A percentile compares a stretch with the other conserved stretches of the same genome.
These are phyloP conservation scores for Diarsia mendica DNA, from an alignment of 2,888 invertebrate species.

Conservation along the genomic window DNA sequence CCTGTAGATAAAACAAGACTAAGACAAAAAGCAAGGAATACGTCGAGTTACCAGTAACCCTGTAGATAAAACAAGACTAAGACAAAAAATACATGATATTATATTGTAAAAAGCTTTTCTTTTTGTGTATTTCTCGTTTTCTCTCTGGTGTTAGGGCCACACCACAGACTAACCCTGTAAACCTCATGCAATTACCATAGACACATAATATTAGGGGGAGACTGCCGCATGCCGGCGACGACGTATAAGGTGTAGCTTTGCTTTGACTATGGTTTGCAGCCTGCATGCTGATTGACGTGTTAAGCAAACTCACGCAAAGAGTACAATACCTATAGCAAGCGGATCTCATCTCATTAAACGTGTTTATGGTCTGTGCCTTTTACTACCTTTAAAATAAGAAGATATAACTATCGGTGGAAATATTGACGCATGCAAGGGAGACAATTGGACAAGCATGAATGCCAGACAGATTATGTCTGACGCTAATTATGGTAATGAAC, in stretches of 20 bases:
- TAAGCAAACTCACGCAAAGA: neutral
- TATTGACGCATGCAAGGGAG: no score
- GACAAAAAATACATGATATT: neutral
- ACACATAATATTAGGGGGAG: neutral
- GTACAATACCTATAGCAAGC: no score
- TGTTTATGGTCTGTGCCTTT: neutral
- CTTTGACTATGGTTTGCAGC: conserved; percentile 4
- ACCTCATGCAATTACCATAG: conserved; percentile 6
- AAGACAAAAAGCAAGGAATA: neutral
- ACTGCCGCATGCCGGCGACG: neutral
- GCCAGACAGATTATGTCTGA: neutral
- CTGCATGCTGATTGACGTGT: neutral
- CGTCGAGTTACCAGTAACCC: no score
- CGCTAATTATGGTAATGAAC: neutral
- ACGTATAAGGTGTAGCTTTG: neutral
- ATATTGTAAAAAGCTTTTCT: neutral
- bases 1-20: neutral
- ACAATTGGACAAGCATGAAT: neutral
- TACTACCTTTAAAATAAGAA: no score
- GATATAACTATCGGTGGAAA: no score
- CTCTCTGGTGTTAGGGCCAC: neutral
- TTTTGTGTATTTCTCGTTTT: neutral
- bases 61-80: neutral
- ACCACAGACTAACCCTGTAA: neutral
- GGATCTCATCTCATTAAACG: neutral